These are phyloP conservation scores for Urocolius indicus DNA, from an alignment of 2,113 vertebrate species.

Conservation along the genomic window DNA sequence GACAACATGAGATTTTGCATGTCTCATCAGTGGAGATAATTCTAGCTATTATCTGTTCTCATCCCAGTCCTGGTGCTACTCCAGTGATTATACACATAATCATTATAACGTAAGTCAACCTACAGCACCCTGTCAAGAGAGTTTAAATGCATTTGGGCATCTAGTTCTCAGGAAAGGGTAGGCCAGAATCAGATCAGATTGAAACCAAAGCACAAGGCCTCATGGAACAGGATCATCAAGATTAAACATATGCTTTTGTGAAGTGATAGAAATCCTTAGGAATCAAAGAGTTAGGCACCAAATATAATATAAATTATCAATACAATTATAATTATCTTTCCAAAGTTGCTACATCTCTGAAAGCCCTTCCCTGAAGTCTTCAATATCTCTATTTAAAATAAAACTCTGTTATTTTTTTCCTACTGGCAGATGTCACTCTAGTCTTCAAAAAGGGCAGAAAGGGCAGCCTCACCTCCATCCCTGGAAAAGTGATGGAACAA, in stretches of 20 bases:
- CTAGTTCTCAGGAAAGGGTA: constrained; percentile 18
- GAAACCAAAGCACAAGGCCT: constrained; percentile 48
- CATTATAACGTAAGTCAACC: too few species aligned
- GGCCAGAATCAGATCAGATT: constrained; percentile 11
- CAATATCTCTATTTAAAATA: constrained; percentile 69
- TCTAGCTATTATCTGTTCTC: background rate
- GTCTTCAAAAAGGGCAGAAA: too few species aligned
- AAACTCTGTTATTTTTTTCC: background rate
- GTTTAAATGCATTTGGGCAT: constrained; percentile 44
- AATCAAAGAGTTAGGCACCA: constrained; percentile 70
- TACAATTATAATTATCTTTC: constrained; percentile 75
- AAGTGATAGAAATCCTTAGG: constrained; percentile 65
- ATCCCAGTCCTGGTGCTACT: background rate
- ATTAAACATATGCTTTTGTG: constrained; percentile 71
- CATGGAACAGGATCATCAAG: constrained; percentile 31
- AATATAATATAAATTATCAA: too few species aligned
- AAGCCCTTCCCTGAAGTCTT: constrained; percentile 63
- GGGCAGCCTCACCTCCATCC: too few species aligned
- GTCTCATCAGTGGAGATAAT: background rate
- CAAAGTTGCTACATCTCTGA: constrained; percentile 75
- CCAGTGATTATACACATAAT: background rate
- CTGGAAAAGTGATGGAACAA: too few species aligned
- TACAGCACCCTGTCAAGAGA: constrained; percentile 8
- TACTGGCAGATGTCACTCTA: too few species aligned
- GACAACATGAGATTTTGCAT: background rate